Base-by-base conservation (phyloP, 2,888 invertebrate genomes). In the Agrochola circellaris region DNA sequence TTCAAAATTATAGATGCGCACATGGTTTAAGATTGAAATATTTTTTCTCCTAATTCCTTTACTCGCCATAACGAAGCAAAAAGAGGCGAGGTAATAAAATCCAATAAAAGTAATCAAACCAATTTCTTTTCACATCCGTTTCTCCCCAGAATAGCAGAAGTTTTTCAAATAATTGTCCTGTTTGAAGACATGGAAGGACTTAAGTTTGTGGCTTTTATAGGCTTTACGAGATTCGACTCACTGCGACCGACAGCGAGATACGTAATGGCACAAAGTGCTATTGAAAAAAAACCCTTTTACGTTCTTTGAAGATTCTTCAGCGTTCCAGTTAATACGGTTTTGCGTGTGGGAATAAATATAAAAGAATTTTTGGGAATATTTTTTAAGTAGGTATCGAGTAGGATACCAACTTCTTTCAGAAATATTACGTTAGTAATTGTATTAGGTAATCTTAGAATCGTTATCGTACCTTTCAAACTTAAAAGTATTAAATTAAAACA, bases 231-330 rank as follows among this genome's bases (percentile, higher is more conserved):
- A 48, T 38, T 42, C 74, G 38, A 51, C 38, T 66, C 71, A 66
- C 62, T 66, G 54, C 69, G 56, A 62, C 30, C 65, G 51, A 62
- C 58, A 48, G 20, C 23, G 23, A 75, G 58, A 69, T 76, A 48
- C 71, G 45, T 85, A 82, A 85, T 81, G 74, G 72, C 73, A 76
- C 76, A 83, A 79, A 85, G 77, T 75, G 65, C 72, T 61, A 58
- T 82, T 66, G 61, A 66, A 67, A 70, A 54, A 68, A 85, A 84
- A 66, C 38, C 77, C 68, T 66, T 74, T 82, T 73, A 78, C 9
- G 51, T 67, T 73, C 73, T 73, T 79, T 85, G 73, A 82, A 75
- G 58, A 61, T 48, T 66, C 51, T 60, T 51, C 62, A 58, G 34
- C 42, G 54, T 68, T 58, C 48, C 38, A 65, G 60, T 51, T 84